phyloP scores from a whole-genome alignment of 1,140 invertebrate species.

The Leptinotarsa lineolata region DNA sequence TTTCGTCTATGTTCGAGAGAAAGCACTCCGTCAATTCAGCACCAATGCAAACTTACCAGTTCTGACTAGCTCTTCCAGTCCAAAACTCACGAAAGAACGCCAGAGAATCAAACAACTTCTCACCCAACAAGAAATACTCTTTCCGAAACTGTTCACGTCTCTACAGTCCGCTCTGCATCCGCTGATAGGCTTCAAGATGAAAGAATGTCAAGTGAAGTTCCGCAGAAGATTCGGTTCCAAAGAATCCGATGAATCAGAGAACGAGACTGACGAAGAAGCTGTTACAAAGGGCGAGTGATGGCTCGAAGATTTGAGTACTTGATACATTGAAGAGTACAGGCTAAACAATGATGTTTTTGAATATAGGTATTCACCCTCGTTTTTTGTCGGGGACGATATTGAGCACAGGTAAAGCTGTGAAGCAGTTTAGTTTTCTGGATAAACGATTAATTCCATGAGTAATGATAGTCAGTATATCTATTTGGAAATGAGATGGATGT shows the following conservation, averaged over 20 bases:
- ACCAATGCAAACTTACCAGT: conserved; percentile 70
- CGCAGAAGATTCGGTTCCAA: conserved; percentile 38
- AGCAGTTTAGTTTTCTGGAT: neutral
- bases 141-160: conserved; percentile 72
- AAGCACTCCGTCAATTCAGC: conserved; percentile 70
- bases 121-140: conserved; percentile 75
- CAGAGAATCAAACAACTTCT: conserved; percentile 72
- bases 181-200: conserved; percentile 64
- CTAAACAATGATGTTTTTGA: neutral
- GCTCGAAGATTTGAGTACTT: neutral
- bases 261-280: conserved; percentile 51
- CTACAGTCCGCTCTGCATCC: conserved; percentile 72
- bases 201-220: conserved; percentile 57
- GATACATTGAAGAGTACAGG: neutral
- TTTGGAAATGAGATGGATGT: too few species aligned
- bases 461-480: too few species aligned
- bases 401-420: neutral
- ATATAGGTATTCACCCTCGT: neutral
- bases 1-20: conserved; percentile 84
- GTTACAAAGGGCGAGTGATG: conserved; percentile 9
- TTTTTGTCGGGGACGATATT: neutral
- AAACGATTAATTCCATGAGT: neutral
- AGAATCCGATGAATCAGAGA: conserved; percentile 37
- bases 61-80: conserved; percentile 63
- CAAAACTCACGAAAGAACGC: conserved; percentile 62